phyloP scores from a whole-genome alignment of 2,888 invertebrate species.

The Ferdinandea cuprea region DNA sequence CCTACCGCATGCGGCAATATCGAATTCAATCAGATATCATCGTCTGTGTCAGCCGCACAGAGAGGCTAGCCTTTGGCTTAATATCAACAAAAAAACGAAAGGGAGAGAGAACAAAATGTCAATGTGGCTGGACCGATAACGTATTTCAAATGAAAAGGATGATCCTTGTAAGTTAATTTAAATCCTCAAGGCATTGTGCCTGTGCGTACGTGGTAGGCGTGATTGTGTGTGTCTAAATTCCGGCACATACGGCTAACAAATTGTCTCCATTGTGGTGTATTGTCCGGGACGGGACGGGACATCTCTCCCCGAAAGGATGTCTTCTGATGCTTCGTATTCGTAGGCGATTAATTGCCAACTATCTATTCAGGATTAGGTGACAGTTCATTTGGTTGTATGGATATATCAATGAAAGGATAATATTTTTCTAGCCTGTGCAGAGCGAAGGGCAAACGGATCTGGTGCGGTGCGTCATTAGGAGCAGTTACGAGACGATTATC shows the following conservation, averaged over 20 bases:
- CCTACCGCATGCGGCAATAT: conserved; percentile 27
- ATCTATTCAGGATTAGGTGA: conserved; percentile 67
- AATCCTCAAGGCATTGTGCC: conserved; percentile 58
- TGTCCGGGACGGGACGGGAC: background rate
- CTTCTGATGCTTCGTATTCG: conserved; percentile 34
- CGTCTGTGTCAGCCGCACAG: conserved; percentile 6
- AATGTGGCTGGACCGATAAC: conserved; percentile 59
- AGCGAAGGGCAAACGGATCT: conserved; percentile 44
- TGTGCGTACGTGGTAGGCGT: conserved; percentile 29
- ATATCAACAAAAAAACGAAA: conserved; percentile 4
- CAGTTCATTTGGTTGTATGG: conserved; percentile 60
- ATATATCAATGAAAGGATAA: conserved; percentile 54
- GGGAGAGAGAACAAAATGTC: conserved; percentile 36
- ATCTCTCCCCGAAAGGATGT: conserved; percentile 14
- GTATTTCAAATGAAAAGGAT: conserved; percentile 65
- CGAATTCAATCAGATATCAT: conserved; percentile 69
- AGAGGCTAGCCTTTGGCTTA: conserved; percentile 19
- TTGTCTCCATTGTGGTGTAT: conserved; percentile 45
- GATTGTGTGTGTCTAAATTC: conserved; percentile 37
- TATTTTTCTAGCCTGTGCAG: conserved; percentile 49
- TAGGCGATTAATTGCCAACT: conserved; percentile 69
- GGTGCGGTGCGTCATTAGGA: conserved; percentile 45
- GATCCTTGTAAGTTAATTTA: conserved; percentile 68
- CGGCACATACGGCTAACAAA: conserved; percentile 67
- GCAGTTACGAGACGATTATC: conserved; percentile 58